Evolutionary conservation across 1,140 invertebrate genomes (phyloP), one percentile per base, ranked within the genome.

Genomic region (Microplitis demolitor): DNA sequence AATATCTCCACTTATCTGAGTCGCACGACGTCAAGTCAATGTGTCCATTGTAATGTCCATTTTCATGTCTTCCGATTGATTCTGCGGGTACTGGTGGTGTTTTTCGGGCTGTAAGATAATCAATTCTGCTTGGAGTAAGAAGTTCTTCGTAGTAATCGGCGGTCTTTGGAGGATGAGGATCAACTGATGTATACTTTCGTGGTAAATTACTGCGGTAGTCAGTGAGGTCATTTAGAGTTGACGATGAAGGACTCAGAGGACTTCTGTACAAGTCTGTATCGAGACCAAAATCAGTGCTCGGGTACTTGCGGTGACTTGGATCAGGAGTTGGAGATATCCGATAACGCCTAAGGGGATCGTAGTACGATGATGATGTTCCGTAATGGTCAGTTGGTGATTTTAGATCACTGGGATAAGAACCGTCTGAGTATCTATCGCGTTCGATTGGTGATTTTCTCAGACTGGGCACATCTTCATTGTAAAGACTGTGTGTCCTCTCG

Each of bases 61-160:
- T 85, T 54, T 84, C 83, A 67, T 72, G 76, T 53, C 73, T 81
- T 4, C n/a, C 69, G n/a, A 73, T 54, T 66, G 78, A 78, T 51
- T 81, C 69, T 60, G 71, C 56, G 70, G 78, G 37, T 34, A 76
- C 11, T 16, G 16, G 14, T 24, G 80, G 74, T 3, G 72, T 78
- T 54, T 66, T 78, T 16, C 82, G 69, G 3, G 75, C 24, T 14
- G 78, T 70, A 1, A 81, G 67, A 62, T 81, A 82, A 35, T 85
- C 82, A 2, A 80, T 72, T 71, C 75, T 79, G 51, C 61, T 80
- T 14, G 85, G 84, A 2, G 85, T 74, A 24, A 87, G 61, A 4
- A 87, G 73, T 13, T 87, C 84, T 69, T 87, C 84, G 60, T 83
- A 87, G 63, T 87, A 87, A 33, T 85, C 81, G 0, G 85, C 78